phyloP scores from a whole-genome alignment of 1,140 invertebrate genomes.

The Drosophila trapezifrons region DNA sequence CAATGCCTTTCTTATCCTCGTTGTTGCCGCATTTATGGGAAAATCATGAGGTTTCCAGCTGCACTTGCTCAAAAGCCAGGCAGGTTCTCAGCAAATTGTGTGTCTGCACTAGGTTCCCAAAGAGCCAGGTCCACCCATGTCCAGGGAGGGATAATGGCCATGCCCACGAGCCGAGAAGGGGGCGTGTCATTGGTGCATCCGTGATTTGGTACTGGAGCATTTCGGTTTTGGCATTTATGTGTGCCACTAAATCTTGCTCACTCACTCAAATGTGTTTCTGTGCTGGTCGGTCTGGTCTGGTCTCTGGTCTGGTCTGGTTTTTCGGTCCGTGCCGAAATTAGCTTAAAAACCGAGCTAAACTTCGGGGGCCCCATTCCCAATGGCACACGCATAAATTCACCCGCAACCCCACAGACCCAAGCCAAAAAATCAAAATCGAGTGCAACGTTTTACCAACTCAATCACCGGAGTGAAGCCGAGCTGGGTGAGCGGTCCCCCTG shows the following conservation, averaged over 20 bases:
- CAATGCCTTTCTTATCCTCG: conserved; percentile 18
- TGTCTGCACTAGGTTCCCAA: conserved; percentile 31
- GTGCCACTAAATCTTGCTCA: conserved; percentile 76
- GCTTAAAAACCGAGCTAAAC: conserved; percentile 75
- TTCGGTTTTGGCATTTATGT: conserved; percentile 80
- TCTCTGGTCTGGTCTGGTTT: conserved; percentile 9
- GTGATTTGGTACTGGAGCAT: conserved; percentile 75
- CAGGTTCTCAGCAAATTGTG: conserved; percentile 18
- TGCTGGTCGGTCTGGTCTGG: neutral
- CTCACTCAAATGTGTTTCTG: conserved; percentile 66
- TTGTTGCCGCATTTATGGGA: conserved; percentile 65
- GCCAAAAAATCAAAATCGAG: conserved; percentile 75
- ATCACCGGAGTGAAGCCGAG: conserved; percentile 55
- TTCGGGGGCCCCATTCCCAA: conserved; percentile 41
- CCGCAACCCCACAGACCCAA: neutral
- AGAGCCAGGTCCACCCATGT: conserved; percentile 1
- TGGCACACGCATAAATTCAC: conserved; percentile 68
- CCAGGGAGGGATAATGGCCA: neutral
- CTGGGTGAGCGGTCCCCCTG: conserved; percentile 41
- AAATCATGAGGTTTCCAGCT: conserved; percentile 77
- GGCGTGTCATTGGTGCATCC: conserved; percentile 68
- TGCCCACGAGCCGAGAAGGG: conserved; percentile 38
- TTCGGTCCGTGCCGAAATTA: conserved; percentile 60
- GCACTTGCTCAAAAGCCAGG: conserved; percentile 39
- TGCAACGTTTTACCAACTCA: conserved; percentile 80